These are phyloP conservation scores for Psophia crepitans DNA, from an alignment of 2,113 vertebrate genomes.

Conservation along the genomic window DNA sequence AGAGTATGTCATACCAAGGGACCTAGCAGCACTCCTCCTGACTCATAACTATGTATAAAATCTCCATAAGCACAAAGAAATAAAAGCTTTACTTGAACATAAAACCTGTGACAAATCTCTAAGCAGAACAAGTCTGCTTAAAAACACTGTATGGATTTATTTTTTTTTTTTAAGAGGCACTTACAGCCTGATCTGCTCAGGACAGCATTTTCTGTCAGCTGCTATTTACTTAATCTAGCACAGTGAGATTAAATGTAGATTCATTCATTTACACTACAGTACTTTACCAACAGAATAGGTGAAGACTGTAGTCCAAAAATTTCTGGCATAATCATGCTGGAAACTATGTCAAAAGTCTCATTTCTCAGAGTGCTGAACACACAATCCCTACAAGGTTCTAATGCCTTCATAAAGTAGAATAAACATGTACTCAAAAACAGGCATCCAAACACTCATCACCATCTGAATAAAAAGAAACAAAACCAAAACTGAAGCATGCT, in stretches of 20 bases:
- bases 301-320: background rate
- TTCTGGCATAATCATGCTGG: background rate
- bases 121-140: background rate
- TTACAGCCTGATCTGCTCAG: background rate
- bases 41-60: fast-evolving
- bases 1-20: background rate
- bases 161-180: background rate
- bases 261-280: background rate
- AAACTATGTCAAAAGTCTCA: background rate
- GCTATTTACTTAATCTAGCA: background rate
- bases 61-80: background rate
- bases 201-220: background rate
- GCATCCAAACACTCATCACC: background rate
- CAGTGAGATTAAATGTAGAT: background rate
- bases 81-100: background rate
- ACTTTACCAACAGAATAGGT: background rate
- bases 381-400: background rate
- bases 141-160: background rate
- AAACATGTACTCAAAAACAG: background rate
- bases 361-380: background rate
- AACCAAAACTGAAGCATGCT: background rate
- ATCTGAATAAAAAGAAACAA: background rate
- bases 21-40: background rate
- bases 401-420: background rate
- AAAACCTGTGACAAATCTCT: background rate